Conservation (phyloP, 2,113 vertebrate species). For the Petaurus breviceps region DNA sequence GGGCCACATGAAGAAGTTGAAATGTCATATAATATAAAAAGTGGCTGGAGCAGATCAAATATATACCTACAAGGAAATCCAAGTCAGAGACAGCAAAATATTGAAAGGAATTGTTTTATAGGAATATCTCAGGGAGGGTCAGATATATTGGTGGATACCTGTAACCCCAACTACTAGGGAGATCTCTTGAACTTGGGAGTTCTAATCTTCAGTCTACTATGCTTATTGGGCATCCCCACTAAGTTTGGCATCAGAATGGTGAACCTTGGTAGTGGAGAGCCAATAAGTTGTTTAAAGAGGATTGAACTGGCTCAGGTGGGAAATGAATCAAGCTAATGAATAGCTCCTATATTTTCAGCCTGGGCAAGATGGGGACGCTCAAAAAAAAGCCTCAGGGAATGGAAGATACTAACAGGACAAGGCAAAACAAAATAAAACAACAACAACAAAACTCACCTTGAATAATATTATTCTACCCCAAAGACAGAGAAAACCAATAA, state of each 20-base stretch:
- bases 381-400: background rate
- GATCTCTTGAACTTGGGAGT: background rate
- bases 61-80: background rate
- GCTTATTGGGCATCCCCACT: background rate
- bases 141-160: background rate
- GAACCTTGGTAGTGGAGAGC: background rate
- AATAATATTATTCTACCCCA: background rate
- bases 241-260: background rate
- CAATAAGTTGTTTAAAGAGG: conserved; percentile 1
- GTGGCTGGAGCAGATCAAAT: background rate
- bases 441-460: background rate
- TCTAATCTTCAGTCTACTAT: background rate
- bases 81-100: background rate
- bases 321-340: background rate
- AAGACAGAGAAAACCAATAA: background rate
- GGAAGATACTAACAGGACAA: background rate
- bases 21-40: background rate
- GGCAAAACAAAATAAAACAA: background rate
- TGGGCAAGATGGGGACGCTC: background rate
- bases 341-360: background rate
- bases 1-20: background rate
- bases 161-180: background rate
- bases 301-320: background rate
- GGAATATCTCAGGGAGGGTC: background rate
- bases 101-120: background rate